These are phyloP conservation scores for Sthenelais limicola DNA, from an alignment of 2,888 invertebrate genomes.

Conservation along the genomic window DNA sequence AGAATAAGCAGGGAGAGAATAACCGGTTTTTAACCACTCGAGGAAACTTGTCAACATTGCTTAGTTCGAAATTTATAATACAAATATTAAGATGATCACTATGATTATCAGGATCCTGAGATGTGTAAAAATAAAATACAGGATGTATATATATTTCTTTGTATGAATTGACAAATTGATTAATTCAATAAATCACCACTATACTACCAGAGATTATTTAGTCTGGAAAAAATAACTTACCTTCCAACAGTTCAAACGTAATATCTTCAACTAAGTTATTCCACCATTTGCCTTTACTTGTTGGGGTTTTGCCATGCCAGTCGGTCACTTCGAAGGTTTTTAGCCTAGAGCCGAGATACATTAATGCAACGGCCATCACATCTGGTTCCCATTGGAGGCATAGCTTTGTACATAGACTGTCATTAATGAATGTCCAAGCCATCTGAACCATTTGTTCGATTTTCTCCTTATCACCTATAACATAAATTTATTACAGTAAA, in stretches of 20 bases:
- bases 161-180: neutral
- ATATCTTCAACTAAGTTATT: conserved; percentile 97
- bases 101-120: neutral
- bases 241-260: conserved; percentile 92
- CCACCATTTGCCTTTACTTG: conserved; percentile 87
- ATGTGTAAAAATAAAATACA: neutral
- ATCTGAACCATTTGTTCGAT: conserved; percentile 97
- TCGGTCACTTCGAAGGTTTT: conserved; percentile 95
- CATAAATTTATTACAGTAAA: too few species aligned
- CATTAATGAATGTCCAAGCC: conserved; percentile 99
- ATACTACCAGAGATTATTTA: neutral
- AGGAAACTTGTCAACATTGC: neutral
- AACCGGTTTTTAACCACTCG: neutral
- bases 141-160: neutral
- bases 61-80: neutral
- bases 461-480: conserved; percentile 87
- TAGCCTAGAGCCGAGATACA: conserved; percentile 96
- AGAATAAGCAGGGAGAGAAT: too few species aligned
- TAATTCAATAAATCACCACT: neutral
- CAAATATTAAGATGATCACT: neutral
- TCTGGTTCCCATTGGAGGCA: conserved; percentile 99
- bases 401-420: conserved; percentile 95
- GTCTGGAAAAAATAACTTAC: conserved; percentile 65
- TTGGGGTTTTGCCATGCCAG: conserved; percentile 84
- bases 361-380: conserved; percentile 93